Evolutionary conservation across 2,113 vertebrate species (phyloP).

Genomic region (Spea multiplicata): DNA sequence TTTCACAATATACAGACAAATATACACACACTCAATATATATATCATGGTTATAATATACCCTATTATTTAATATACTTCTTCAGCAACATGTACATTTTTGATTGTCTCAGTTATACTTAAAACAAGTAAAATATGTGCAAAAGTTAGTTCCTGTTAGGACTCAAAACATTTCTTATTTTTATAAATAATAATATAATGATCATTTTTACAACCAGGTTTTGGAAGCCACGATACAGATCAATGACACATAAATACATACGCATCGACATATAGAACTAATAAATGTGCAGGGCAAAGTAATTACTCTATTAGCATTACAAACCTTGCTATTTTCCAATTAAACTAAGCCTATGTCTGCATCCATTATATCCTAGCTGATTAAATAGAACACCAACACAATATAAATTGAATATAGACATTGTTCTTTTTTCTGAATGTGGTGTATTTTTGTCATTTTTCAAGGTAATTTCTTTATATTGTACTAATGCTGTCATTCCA

Average conservation of each 20-base stretch:
- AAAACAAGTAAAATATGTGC: not conserved
- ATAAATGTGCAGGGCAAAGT: not conserved
- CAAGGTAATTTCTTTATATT: not conserved
- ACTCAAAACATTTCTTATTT: not conserved
- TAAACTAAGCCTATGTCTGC: not conserved
- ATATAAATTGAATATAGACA: not conserved
- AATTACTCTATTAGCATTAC: not conserved
- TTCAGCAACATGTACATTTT: too few relatives aligned
- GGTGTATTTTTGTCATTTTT: not conserved
- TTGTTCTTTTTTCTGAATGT: not conserved
- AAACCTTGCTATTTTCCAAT: not conserved
- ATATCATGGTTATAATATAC: too few relatives aligned
- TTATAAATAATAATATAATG: too few relatives aligned
- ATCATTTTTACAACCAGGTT: too few relatives aligned
- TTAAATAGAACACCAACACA: not conserved
- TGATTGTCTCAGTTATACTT: too few relatives aligned
- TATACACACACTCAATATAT: too few relatives aligned
- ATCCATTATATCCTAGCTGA: not conserved
- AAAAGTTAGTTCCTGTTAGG: not conserved
- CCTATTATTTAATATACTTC: too few relatives aligned
- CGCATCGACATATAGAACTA: not conserved
- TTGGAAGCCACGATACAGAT: not conserved
- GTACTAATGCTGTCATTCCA: too few relatives aligned
- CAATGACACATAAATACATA: not conserved
- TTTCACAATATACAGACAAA: too few relatives aligned